Conservation (phyloP, 2,888 invertebrate genomes). For the Monoplex corrugatus region DNA sequence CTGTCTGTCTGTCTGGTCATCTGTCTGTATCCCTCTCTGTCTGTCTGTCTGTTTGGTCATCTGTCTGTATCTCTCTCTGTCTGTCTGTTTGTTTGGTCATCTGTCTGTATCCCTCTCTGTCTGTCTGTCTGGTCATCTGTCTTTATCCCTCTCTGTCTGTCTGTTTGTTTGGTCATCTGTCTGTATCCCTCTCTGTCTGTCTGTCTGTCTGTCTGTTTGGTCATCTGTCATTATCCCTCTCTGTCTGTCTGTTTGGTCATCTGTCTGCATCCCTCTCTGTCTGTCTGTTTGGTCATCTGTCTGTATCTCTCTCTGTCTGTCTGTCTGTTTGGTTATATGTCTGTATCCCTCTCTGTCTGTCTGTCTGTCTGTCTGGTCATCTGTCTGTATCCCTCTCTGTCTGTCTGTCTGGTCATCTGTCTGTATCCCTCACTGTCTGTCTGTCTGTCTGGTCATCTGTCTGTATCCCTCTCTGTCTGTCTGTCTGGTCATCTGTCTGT, state of each 20-base stretch:
- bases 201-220: neutral
- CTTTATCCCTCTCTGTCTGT: neutral
- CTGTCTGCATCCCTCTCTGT: neutral
- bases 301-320: neutral
- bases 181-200: neutral
- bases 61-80: neutral
- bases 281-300: too few species aligned
- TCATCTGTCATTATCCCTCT: too few species aligned
- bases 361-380: too few species aligned
- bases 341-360: too few species aligned
- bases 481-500: neutral
- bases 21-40: neutral
- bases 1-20: neutral
- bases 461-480: neutral
- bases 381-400: neutral
- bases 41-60: neutral
- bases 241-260: neutral
- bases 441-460: neutral
- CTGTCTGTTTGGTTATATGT: neutral
- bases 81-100: too few species aligned
- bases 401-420: neutral
- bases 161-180: neutral
- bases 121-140: neutral
- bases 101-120: neutral
- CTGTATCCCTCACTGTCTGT: neutral